Base-by-base conservation (phyloP, 2,888 invertebrate genomes). In the Nudaria mundana region DNA sequence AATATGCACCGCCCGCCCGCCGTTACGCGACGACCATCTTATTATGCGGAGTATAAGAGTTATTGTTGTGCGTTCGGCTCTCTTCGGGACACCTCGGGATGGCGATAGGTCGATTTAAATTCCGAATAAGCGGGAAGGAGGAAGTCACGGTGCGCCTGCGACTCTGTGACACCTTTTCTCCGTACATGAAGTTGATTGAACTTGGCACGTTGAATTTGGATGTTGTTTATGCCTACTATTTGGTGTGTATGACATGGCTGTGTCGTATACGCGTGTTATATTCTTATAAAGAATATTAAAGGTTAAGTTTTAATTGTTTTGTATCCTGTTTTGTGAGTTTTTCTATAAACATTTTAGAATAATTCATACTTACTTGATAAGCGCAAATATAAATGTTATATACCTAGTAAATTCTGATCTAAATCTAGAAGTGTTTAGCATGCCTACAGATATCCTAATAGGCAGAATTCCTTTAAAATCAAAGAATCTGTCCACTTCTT, bases 91-190 rank as follows among this genome's bases (percentile, higher is more conserved):
- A 61, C 58, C 40, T 60, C 68, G 74, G 80, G 82, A 81, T 81
- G 74, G 79, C 68, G 71, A 80, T 81, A 71, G 80, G 79, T 73
- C 79, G 73, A 84, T 87, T 87, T 83, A 86, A 86, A 87, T 87
- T 87, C 86, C 76, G 85, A 74, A 83, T 82, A 82, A 83, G 87
- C 79, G 76, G 85, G 86, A 85, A 85, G 81, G 83, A 86, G 87
- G 87, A 87, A 87, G 87, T 86, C 85, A 81, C 82, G 83, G 70
- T 69, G 60, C 53, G 63, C 59, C 67, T 69, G 60, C 68, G 71
- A 80, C 80, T 84, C 79, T 85, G 82, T 76, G 79, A 85, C 82
- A 83, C 80, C 78, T 85, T 84, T 82, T 87, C 87, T 86, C 85
- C 78, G 79, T 79, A 77, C 72, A 65, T 80, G 82, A 86, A 85